Conservation (phyloP, 1,140 invertebrate genomes). For the Drosophila carrolli region DNA sequence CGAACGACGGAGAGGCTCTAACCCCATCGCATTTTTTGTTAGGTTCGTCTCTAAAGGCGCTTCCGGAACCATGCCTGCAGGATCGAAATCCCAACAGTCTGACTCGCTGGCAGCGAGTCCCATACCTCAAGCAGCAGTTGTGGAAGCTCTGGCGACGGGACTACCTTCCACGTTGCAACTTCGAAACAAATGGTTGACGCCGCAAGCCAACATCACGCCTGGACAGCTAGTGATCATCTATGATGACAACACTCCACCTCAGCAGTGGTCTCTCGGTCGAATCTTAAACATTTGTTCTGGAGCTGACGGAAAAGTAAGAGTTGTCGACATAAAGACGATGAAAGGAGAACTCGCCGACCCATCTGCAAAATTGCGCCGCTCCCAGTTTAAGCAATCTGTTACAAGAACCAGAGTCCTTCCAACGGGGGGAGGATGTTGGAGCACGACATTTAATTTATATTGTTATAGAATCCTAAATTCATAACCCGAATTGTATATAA, state of each 20-base stretch:
- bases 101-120: background rate
- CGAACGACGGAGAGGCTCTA: background rate
- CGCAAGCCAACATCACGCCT: background rate
- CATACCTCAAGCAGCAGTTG: background rate
- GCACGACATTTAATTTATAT: background rate
- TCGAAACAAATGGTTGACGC: background rate
- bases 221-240: background rate
- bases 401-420: background rate
- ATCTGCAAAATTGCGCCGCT: background rate
- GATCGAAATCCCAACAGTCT: background rate
- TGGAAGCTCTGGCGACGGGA: background rate
- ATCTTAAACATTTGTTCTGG: background rate
- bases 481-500: background rate
- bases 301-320: slow-evolving; percentile 1
- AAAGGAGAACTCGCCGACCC: background rate
- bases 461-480: background rate
- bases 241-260: background rate
- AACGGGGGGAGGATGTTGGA: background rate
- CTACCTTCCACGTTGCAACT: background rate
- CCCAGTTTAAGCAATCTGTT: background rate
- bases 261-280: background rate
- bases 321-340: background rate
- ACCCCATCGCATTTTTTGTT: background rate
- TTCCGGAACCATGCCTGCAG: background rate
- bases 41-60: background rate